A percentile compares a stretch with the other conserved stretches of the same genome.
Evolutionary conservation across 1,140 invertebrate genomes (phyloP).

Genomic region (Bombus sibiricus): DNA sequence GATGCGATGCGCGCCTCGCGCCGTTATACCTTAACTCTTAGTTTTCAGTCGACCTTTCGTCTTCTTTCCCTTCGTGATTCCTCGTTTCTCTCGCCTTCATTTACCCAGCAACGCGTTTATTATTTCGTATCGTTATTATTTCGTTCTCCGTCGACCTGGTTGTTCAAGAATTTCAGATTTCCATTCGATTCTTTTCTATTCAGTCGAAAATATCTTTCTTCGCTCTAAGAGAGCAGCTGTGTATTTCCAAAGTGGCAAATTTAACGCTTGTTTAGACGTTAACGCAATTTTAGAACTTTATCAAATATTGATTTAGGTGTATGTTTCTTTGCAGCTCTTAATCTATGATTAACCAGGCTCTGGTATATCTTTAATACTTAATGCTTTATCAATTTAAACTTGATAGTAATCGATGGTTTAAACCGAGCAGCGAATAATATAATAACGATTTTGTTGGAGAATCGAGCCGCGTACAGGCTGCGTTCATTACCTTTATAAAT

Average conservation of each 20-base stretch:
- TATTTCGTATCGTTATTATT: not conserved
- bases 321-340: not conserved
- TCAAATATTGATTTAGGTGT: not conserved
- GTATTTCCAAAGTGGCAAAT: not conserved
- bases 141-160: not conserved
- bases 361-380: no score
- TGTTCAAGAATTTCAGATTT: not conserved
- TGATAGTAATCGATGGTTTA: no score
- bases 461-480: no score
- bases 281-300: not conserved
- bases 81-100: constrained; percentile 3
- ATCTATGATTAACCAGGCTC: not conserved
- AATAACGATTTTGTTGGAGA: no score
- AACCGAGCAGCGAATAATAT: no score
- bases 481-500: no score
- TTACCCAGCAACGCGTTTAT: not conserved
- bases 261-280: not conserved
- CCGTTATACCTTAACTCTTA: not conserved
- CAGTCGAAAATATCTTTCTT: not conserved
- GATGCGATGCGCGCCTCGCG: not conserved
- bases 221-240: no score
- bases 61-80: not conserved
- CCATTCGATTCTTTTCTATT: not conserved
- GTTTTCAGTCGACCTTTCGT: not conserved
- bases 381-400: no score